Evolutionary conservation across 2,797 vertebrate species (phyloP), one percentile per base, ranked within the genome.

Genomic region (Melanitta fusca): DNA sequence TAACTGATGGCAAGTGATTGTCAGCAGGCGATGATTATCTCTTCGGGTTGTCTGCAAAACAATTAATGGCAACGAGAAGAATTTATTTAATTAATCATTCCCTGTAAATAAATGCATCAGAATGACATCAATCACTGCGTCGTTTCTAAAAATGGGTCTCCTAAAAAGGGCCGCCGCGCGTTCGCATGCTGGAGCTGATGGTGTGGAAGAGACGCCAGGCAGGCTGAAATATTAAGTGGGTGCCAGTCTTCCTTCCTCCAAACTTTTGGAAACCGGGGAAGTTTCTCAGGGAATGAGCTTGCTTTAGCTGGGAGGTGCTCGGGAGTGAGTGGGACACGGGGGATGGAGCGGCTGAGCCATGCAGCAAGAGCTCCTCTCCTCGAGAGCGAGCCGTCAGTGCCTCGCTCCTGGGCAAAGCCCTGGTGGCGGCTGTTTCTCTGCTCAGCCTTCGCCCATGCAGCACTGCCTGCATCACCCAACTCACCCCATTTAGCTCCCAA

Each of bases 31-130:
- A 71, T 83, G 68, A 69, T 91, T 91, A 96, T 94, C 97, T 96
- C 95, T 20, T 97, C 1, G 22, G 92, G 94, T 92, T 96, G 93
- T 75, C 95, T 96, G 93, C 54, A 3, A 83, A 85, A 96, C 88
- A 94, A 96, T 89, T 89, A 84, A 86, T 72, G 83, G 87, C 88
- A 77, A 66, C 18, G 78, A 94, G 75, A 92, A 93, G 41, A 88
- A 94, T 85, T 43, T 49, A 83, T 89, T 94, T 96, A 97, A 96
- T 97, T 96, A 95, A 97, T 97, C 94, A 89, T 88, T 89, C 95
- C 90, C 93, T 96, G 86, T 94, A 96, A 96, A 97, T 90, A 97
- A 96, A 91, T 20, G 73, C 78, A 49, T 88, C 74, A 38, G 72
- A 80, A 87, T 38, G 12, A 80, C 78, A 86, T 61, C 77, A 93